A percentile compares a stretch with the other conserved stretches of the same genome.
phyloP scores from a whole-genome alignment of 2,113 vertebrate genomes.

The Ahaetulla prasina region DNA sequence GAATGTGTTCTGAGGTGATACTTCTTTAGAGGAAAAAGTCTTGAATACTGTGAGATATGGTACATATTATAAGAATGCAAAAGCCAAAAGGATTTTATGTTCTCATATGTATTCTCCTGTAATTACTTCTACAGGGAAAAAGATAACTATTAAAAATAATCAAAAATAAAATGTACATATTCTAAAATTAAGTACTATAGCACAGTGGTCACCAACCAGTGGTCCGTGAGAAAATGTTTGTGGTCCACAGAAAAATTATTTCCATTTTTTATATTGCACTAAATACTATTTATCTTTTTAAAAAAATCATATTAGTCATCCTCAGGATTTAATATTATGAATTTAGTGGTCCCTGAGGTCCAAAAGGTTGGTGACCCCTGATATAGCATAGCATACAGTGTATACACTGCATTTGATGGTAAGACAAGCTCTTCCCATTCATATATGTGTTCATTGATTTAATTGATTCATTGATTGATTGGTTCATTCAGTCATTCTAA shows the following conservation, averaged over 20 bases:
- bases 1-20: background rate
- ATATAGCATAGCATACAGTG: background rate
- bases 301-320: no score
- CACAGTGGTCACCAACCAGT: no score
- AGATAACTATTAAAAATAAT: background rate
- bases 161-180: background rate
- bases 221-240: no score
- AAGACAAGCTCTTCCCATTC: background rate
- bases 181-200: background rate
- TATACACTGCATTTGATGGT: background rate
- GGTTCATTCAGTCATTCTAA: background rate
- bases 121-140: background rate
- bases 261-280: no score
- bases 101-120: background rate
- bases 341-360: no score
- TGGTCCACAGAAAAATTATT: no score
- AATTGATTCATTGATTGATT: fast-evolving
- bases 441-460: background rate
- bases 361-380: no score
- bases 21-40: background rate
- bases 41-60: background rate
- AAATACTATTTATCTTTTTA: no score
- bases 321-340: no score
- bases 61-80: background rate
- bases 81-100: background rate